phyloP scores from a whole-genome alignment of 2,888 invertebrate genomes.

The Mantis religiosa region DNA sequence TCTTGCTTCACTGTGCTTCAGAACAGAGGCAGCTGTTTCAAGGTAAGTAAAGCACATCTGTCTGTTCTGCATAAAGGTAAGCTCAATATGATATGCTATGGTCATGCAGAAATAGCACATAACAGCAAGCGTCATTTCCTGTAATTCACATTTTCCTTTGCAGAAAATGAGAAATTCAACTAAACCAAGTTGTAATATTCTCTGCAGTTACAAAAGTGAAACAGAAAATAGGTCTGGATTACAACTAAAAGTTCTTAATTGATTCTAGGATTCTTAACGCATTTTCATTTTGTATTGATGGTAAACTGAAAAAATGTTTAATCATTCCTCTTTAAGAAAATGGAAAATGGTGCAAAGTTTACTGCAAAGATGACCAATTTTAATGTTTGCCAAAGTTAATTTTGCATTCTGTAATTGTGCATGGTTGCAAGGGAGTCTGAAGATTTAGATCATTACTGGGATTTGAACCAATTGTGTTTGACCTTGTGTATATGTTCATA shows the following conservation, averaged over 20 bases:
- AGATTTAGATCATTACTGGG: too few relatives aligned
- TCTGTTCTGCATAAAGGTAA: not conserved
- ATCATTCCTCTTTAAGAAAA: too few relatives aligned
- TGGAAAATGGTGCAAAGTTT: too few relatives aligned
- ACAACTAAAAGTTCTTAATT: not conserved
- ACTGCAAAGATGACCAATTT: too few relatives aligned
- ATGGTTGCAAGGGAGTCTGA: too few relatives aligned
- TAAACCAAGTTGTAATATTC: not conserved
- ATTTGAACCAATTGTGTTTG: too few relatives aligned
- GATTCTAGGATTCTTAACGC: too few relatives aligned
- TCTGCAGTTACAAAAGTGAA: not conserved
- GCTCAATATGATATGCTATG: not conserved
- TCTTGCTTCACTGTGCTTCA: not conserved
- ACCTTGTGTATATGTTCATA: too few relatives aligned
- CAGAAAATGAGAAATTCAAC: not conserved
- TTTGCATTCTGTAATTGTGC: too few relatives aligned
- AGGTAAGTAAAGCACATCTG: not conserved
- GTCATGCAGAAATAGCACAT: not conserved
- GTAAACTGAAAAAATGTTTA: too few relatives aligned
- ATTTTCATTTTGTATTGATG: too few relatives aligned
- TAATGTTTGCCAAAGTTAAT: too few relatives aligned
- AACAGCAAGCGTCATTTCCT: not conserved
- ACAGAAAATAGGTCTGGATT: not conserved
- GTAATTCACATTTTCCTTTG: not conserved
- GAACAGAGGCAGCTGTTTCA: not conserved